Evolutionary conservation across 2,888 invertebrate species (phyloP), one percentile per base, ranked within the genome.

Genomic region (Polyommatus icarus): DNA sequence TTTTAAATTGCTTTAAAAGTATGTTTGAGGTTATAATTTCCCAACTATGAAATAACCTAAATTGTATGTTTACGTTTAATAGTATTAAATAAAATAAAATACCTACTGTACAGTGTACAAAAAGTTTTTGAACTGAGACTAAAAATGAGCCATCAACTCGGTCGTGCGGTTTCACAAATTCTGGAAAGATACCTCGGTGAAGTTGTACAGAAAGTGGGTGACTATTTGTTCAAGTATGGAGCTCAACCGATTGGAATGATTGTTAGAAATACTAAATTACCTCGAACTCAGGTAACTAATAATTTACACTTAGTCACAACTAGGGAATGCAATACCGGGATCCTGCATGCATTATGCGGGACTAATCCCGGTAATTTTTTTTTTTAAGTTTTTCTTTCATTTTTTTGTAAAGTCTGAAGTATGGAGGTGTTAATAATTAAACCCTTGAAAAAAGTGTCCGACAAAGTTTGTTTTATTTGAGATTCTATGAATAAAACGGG

Each of bases 111-210:
- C n/a, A 59, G 36, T n/a, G 18, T 10, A 61, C n/a, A 59, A 59
- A 20, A 54, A 6, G 12, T 29, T 67, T 29, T 32, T 18, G 1
- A 5, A 67, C 12, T 12, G 6, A 40, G 36, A 20, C 18, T 46
- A 75, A 89, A 79, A 84, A 97, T 98, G 98, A 97, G 97, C 15
- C 91, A 95, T 79, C 96, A 96, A 84, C 94, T 95, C 80, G 96
- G 96, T 6, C 96, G 96, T 84, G 94, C 97, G 73, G 96, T 97
- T 82, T 96, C 96, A 0, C 94, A 96, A 78, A 95, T 98, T 83
- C 90, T 98, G 77, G 92, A 94, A 77, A 97, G 98, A 89, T 96
- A 97, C 89, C 98, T 97, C 88, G 98, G 98, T 24, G 95, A 96
- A 83, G 95, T 96, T 78, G 96, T 97, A 0, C 96, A 97, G 85